These are phyloP conservation scores for Bombus confusus DNA, from an alignment of 1,140 invertebrate species.

Conservation along the genomic window DNA sequence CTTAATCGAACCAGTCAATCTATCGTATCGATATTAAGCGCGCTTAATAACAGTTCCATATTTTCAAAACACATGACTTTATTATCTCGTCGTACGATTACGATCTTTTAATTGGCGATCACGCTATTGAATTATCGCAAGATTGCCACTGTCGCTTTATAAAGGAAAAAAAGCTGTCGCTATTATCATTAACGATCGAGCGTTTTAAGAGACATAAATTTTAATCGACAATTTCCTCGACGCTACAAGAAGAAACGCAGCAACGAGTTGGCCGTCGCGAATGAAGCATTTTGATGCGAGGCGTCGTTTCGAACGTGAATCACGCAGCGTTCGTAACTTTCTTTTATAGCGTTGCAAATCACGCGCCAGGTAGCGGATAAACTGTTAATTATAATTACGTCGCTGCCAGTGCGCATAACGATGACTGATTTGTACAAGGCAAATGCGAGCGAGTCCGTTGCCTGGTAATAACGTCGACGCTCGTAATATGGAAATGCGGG, in stretches of 20 bases:
- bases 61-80: neutral
- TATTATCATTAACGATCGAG: neutral
- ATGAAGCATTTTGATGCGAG: neutral
- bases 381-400: constrained; percentile 73
- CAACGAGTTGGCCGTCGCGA: neutral
- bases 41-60: neutral
- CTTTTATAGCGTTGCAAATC: constrained; percentile 36
- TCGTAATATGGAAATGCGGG: constrained; percentile 67
- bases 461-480: constrained; percentile 47
- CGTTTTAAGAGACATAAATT: neutral
- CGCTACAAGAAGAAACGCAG: neutral
- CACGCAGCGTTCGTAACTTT: constrained; percentile 19
- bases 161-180: neutral
- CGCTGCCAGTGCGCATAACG: constrained; percentile 63
- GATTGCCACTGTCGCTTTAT: neutral
- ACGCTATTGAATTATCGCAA: neutral
- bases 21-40: neutral
- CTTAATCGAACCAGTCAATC: neutral
- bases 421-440: constrained; percentile 69
- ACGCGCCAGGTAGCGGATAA: constrained; percentile 50
- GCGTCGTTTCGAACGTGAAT: neutral
- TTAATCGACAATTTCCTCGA: neutral
- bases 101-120: neutral
- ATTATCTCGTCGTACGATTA: neutral
- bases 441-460: constrained; percentile 27